Evolutionary conservation across 2,888 invertebrate genomes (phyloP).

Genomic region (Lasiommata megera): DNA sequence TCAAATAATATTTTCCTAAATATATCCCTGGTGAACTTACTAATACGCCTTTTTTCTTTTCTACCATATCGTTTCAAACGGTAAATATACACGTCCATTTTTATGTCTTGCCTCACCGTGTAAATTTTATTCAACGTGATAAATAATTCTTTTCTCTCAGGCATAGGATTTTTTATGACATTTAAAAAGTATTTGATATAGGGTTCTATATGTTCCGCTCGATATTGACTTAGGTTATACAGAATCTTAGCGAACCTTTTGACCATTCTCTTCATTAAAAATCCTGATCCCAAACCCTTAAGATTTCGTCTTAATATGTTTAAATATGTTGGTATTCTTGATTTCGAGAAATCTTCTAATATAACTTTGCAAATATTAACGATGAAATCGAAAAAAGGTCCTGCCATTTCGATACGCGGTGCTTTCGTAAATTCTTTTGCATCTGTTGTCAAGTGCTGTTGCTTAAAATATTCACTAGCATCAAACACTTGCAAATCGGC

Average conservation of each 20-base stretch:
- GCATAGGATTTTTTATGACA: conserved; percentile 41
- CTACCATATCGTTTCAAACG: conserved; percentile 47
- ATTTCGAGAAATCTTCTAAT: conserved; percentile 39
- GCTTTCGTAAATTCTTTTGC: conserved; percentile 24
- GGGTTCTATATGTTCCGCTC: conserved; percentile 38
- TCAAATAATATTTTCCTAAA: conserved; percentile 46
- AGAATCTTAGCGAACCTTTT: conserved; percentile 43
- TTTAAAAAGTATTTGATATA: conserved; percentile 43
- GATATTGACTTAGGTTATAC: conserved; percentile 40
- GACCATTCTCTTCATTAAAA: conserved; percentile 43
- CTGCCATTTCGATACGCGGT: conserved; percentile 30
- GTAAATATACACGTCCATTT: conserved; percentile 57
- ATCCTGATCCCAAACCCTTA: conserved; percentile 39
- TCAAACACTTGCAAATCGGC: conserved; percentile 8
- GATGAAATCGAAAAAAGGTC: conserved; percentile 54
- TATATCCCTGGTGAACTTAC: conserved; percentile 43
- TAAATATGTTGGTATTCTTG: conserved; percentile 45
- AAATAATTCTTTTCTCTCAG: conserved; percentile 46
- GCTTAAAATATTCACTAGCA: conserved; percentile 14
- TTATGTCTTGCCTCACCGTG: conserved; percentile 37
- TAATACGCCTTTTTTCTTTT: conserved; percentile 39
- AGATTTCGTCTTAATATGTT: conserved; percentile 44
- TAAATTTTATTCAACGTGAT: conserved; percentile 50
- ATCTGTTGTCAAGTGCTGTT: background rate
- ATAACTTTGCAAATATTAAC: conserved; percentile 49